Conservation (phyloP, 2,797 vertebrate species). For the Pampus argenteus region DNA sequence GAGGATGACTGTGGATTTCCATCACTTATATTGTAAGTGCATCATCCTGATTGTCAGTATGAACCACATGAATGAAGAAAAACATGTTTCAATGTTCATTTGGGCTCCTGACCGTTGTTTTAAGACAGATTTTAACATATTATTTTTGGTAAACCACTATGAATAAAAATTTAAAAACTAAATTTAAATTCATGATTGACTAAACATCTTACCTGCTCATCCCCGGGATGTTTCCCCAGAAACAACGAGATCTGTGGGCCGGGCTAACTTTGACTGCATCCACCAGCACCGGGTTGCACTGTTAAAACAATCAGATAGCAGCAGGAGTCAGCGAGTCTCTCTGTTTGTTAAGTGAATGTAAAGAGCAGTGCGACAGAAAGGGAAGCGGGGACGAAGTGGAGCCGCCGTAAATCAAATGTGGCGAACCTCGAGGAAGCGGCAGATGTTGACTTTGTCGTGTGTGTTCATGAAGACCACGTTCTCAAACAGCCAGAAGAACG, state of each 20-base stretch:
- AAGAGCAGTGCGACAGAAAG: neutral
- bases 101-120: too few relatives aligned
- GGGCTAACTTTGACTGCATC: constrained; percentile 93
- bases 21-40: too few relatives aligned
- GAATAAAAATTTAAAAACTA: neutral
- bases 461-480: constrained; percentile 94
- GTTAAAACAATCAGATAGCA: constrained; percentile 11
- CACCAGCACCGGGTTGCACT: constrained; percentile 96
- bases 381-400: too few relatives aligned
- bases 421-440: constrained; percentile 92
- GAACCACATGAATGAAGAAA: too few relatives aligned
- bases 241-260: constrained; percentile 91
- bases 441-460: constrained; percentile 92
- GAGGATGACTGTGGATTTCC: too few relatives aligned
- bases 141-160: too few relatives aligned
- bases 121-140: too few relatives aligned
- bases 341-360: too few relatives aligned
- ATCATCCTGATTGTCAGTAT: too few relatives aligned
- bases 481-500: constrained; percentile 98
- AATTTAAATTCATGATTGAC: neutral
- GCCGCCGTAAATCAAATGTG: too few relatives aligned
- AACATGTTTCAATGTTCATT: too few relatives aligned
- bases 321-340: neutral
- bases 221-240: constrained; percentile 96
- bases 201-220: constrained; percentile 89